Evolutionary conservation across 2,113 vertebrate species (phyloP).

Genomic region (Hypomesus transpacificus): DNA sequence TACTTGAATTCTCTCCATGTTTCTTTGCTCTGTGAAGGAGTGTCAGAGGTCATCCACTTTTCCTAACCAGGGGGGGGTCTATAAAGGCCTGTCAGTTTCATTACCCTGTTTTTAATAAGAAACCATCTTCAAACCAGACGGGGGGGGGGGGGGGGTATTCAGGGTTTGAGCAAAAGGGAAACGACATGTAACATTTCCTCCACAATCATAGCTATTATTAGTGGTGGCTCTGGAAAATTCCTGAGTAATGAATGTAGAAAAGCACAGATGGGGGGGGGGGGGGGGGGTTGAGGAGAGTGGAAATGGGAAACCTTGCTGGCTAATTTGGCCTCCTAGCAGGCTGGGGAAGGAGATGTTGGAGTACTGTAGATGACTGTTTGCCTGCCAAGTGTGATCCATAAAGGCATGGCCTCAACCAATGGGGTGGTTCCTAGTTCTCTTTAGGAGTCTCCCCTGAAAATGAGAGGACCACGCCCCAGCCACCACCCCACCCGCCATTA

Average conservation of each 20-base stretch:
- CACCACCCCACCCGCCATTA: slow-evolving; percentile 49
- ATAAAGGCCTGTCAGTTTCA: neutral
- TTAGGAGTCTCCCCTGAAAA: slow-evolving; percentile 8
- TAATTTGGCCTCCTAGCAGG: slow-evolving; percentile 36
- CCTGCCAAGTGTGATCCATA: slow-evolving; percentile 33
- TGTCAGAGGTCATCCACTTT: neutral
- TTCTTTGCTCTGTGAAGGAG: neutral
- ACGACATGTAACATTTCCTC: slow-evolving; percentile 51
- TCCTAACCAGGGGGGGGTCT: neutral
- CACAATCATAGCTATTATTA: slow-evolving; percentile 61
- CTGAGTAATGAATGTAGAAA: slow-evolving; percentile 52
- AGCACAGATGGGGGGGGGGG: slow-evolving; percentile 30
- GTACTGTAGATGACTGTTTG: slow-evolving; percentile 18
- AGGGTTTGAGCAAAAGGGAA: slow-evolving; percentile 15
- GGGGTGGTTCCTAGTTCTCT: neutral
- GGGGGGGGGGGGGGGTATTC: slow-evolving; percentile 15
- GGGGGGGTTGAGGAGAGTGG: no score
- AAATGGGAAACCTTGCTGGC: slow-evolving; percentile 10
- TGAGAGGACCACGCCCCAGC: slow-evolving; percentile 30
- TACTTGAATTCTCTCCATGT: no score
- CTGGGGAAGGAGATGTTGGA: slow-evolving; percentile 27
- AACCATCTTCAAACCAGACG: slow-evolving; percentile 7
- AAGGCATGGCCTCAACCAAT: slow-evolving; percentile 14
- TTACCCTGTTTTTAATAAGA: slow-evolving; percentile 5
- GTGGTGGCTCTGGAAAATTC: slow-evolving; percentile 61